phyloP scores from a whole-genome alignment of 2,113 vertebrate species.

The Petromus typicus region DNA sequence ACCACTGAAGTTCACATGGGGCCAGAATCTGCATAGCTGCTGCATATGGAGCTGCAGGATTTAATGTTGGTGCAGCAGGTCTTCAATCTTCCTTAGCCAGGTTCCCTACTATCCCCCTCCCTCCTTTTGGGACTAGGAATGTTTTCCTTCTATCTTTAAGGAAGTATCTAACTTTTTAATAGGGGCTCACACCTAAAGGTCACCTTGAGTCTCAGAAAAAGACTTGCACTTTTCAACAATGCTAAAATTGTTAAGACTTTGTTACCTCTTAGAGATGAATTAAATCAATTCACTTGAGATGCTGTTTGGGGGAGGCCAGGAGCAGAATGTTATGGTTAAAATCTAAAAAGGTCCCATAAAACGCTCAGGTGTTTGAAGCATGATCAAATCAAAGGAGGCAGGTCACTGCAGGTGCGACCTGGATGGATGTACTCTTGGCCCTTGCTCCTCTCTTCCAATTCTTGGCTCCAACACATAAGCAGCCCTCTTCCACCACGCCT shows the following conservation, averaged over 20 bases:
- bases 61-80: neutral
- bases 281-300: neutral
- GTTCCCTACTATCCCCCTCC: neutral
- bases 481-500: neutral
- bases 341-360: neutral
- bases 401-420: neutral
- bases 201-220: neutral
- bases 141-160: neutral
- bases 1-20: neutral
- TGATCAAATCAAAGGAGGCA: neutral
- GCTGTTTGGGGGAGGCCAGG: neutral
- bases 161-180: neutral
- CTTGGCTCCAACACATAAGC: neutral
- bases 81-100: neutral
- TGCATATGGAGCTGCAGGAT: neutral
- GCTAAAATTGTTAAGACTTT: neutral
- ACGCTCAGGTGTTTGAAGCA: neutral
- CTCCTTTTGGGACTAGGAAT: neutral
- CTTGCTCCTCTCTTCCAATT: neutral
- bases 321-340: neutral
- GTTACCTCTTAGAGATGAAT: neutral
- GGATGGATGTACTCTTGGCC: neutral
- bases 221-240: neutral
- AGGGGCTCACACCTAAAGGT: neutral
- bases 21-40: neutral